A percentile compares a stretch with the other conserved stretches of the same genome.
These are phyloP conservation scores for Lanistes nyassanus DNA, from an alignment of 1,140 invertebrate genomes.

Conservation along the genomic window DNA sequence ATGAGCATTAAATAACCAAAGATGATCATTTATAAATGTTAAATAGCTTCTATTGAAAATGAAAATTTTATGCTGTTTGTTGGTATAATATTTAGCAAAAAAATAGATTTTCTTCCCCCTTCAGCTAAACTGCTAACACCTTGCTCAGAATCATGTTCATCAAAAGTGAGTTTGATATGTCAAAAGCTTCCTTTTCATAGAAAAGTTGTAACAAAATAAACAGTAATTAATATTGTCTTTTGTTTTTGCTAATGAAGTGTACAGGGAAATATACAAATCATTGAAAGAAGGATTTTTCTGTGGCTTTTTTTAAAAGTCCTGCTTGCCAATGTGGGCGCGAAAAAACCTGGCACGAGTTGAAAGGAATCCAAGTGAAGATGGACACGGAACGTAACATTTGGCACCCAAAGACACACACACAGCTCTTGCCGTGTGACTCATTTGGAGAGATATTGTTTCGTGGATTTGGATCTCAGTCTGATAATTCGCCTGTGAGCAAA, in stretches of 20 bases:
- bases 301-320: too few species aligned
- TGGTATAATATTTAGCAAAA: background rate
- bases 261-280: too few species aligned
- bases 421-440: conserved; percentile 40
- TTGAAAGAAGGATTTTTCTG: too few species aligned
- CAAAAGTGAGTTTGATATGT: background rate
- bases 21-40: background rate
- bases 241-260: too few species aligned
- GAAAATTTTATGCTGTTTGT: background rate
- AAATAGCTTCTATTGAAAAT: background rate
- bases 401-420: conserved; percentile 45
- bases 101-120: background rate
- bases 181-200: too few species aligned
- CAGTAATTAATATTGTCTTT: too few species aligned
- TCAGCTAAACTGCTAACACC: background rate
- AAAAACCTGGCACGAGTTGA: conserved; percentile 31
- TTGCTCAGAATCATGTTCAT: background rate
- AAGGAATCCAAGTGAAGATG: conserved; percentile 16
- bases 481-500: conserved; percentile 3
- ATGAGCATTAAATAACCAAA: background rate
- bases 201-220: too few species aligned
- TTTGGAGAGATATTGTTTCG: conserved; percentile 59
- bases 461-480: conserved; percentile 53
- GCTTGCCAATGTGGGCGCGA: conserved; percentile 36
- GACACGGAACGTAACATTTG: conserved; percentile 32